Conservation (phyloP, 2,888 invertebrate genomes). For the Heliconius ethilla region DNA sequence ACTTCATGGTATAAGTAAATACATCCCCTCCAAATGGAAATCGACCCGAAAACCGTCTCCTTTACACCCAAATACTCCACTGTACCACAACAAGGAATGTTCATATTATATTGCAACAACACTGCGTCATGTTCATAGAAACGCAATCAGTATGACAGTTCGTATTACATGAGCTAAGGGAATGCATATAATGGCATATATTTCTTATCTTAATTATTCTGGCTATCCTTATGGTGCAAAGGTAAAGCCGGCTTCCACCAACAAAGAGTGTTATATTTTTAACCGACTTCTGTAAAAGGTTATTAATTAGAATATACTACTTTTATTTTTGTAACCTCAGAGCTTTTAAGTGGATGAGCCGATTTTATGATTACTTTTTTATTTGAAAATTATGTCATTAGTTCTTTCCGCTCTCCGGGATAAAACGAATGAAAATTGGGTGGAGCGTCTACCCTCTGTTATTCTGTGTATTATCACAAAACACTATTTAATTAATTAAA, state of each 20-base stretch:
- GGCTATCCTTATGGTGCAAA: background rate
- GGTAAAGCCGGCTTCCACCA: too few relatives aligned
- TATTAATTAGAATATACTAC: too few relatives aligned
- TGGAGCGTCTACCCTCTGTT: too few relatives aligned
- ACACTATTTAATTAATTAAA: background rate
- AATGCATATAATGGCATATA: constrained; percentile 3
- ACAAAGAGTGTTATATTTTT: too few relatives aligned
- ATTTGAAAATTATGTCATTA: too few relatives aligned
- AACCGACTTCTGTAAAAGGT: too few relatives aligned
- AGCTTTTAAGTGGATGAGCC: too few relatives aligned
- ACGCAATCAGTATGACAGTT: background rate
- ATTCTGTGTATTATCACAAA: background rate
- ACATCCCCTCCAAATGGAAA: background rate
- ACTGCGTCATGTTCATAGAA: constrained; percentile 8
- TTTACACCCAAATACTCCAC: background rate
- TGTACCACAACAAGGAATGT: background rate
- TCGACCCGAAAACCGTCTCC: background rate
- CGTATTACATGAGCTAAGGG: background rate
- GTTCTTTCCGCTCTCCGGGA: too few relatives aligned
- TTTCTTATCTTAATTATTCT: constrained; percentile 3
- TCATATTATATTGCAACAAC: background rate
- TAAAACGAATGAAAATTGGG: too few relatives aligned
- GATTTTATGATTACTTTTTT: too few relatives aligned
- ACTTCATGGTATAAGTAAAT: too few relatives aligned
- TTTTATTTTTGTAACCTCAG: too few relatives aligned